Percentiles rank a stretch among this genome's conserved stretches.
Conservation (phyloP, 23 tunicate genomes). For the Aplidium turbinatum region DNA sequence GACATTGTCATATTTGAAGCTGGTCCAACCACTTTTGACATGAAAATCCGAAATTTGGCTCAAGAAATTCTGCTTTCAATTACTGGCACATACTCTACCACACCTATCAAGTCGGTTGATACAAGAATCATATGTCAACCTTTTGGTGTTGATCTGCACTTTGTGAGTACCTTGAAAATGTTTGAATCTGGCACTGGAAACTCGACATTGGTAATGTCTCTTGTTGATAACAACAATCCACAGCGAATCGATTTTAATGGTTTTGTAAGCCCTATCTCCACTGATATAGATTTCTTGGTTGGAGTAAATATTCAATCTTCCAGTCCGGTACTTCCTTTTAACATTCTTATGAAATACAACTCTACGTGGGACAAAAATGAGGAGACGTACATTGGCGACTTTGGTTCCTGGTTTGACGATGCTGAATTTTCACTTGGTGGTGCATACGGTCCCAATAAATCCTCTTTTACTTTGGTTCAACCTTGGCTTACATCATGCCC, state of each 20-base stretch:
- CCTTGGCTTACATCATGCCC: slow-evolving; percentile 11
- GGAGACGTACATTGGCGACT: neutral
- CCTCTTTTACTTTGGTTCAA: slow-evolving; percentile 1
- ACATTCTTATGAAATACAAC: neutral
- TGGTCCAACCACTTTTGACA: neutral
- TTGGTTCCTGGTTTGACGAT: slow-evolving; percentile 3
- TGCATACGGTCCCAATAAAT: neutral
- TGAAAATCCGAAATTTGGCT: too few relatives aligned
- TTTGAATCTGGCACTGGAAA: slow-evolving; percentile 43
- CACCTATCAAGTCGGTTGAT: neutral
- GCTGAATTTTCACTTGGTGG: neutral
- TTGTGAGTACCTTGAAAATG: neutral
- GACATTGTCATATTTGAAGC: neutral
- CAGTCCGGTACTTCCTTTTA: neutral
- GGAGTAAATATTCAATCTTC: neutral
- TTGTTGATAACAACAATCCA: slow-evolving; percentile 28
- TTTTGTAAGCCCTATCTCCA: slow-evolving; percentile 31
- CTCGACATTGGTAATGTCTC: slow-evolving; percentile 18
- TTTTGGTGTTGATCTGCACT: neutral
- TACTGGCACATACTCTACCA: slow-evolving; percentile 15
- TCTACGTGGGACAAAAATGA: neutral
- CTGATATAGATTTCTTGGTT: slow-evolving; percentile 12
- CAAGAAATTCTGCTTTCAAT: neutral
- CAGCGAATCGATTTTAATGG: slow-evolving; percentile 5
- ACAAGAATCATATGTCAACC: neutral